Evolutionary conservation across 2,888 invertebrate species (phyloP).

Genomic region (Patella pellucida): DNA sequence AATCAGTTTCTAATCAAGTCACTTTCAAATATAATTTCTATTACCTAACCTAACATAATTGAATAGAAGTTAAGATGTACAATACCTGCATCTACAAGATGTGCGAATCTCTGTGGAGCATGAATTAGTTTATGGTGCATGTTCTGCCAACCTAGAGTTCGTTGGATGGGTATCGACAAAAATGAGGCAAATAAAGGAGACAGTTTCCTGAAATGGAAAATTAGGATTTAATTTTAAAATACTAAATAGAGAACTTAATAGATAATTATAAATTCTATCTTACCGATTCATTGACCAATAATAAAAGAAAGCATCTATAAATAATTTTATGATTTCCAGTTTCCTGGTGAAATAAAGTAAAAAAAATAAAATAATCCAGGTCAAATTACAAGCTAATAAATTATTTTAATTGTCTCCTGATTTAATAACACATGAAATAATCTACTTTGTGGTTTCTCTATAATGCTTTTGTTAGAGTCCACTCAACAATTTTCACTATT

Average conservation of each 20-base stretch:
- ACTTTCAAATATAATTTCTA: too few species aligned
- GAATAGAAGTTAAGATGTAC: too few species aligned
- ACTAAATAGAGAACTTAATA: too few species aligned
- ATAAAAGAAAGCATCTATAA: too few species aligned
- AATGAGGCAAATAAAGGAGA: conserved; percentile 59
- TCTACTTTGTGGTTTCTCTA: background rate
- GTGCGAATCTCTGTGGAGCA: conserved; percentile 49
- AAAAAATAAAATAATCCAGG: background rate
- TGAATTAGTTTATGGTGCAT: conserved; percentile 40
- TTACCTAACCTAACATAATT: too few species aligned
- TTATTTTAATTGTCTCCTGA: background rate
- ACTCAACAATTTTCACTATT: too few species aligned
- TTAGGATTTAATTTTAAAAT: too few species aligned
- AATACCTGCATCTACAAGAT: conserved; percentile 59
- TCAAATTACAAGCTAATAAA: background rate
- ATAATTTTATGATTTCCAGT: background rate
- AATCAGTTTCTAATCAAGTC: too few species aligned
- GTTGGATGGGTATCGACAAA: conserved; percentile 54
- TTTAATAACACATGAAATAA: background rate
- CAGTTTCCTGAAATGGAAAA: conserved; percentile 48
- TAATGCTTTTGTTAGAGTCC: too few species aligned
- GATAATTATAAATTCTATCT: too few species aligned
- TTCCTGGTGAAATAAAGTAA: background rate
- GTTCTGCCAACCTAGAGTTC: conserved; percentile 46
- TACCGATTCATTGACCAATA: too few species aligned